Conservation (phyloP, 2,888 invertebrate genomes). For the Siphonodentalium dalli region DNA sequence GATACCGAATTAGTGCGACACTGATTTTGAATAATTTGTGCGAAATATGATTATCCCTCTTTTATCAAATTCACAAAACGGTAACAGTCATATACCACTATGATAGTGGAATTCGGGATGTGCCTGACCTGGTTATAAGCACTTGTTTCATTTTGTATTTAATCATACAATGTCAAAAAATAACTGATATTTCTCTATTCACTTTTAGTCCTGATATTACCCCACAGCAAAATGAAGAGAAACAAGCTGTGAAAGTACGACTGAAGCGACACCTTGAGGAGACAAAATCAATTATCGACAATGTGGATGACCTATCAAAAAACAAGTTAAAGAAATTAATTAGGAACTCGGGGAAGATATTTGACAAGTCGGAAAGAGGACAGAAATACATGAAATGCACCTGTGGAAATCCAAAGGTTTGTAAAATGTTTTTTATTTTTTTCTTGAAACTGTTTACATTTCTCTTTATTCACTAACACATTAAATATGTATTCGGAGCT, state of each 20-base stretch:
- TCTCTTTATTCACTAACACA: too few species aligned
- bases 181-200: not conserved
- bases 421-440: too few species aligned
- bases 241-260: conserved; percentile 73
- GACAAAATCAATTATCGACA: conserved; percentile 34
- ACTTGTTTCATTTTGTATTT: not conserved
- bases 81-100: too few species aligned
- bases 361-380: conserved; percentile 41
- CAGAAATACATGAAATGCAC: conserved; percentile 48
- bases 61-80: too few species aligned
- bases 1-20: too few species aligned
- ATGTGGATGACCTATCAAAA: conserved; percentile 70
- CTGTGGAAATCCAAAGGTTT: conserved; percentile 54
- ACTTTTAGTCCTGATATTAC: conserved; percentile 29
- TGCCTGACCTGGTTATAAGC: too few species aligned
- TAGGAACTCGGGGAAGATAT: conserved; percentile 75
- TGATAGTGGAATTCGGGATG: too few species aligned
- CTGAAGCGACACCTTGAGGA: conserved; percentile 45
- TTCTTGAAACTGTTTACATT: too few species aligned
- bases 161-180: too few species aligned
- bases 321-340: conserved; percentile 86
- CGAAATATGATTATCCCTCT: too few species aligned
- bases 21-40: too few species aligned
- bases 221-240: conserved; percentile 66
- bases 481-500: too few species aligned